Conservation (phyloP, 2,888 invertebrate species). For the Aplocera efformata region DNA sequence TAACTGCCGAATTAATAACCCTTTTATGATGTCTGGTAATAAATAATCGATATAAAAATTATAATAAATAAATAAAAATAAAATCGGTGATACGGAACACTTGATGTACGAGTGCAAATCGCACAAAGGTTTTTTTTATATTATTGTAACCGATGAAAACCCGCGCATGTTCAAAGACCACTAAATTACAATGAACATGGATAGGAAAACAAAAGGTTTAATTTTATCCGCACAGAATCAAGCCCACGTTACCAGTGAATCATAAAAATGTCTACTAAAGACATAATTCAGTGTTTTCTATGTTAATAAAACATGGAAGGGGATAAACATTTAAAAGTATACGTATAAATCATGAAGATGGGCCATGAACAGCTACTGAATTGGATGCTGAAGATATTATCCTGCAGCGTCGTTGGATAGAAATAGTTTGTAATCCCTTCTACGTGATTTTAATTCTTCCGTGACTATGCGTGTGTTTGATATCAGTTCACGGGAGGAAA, state of each 20-base stretch:
- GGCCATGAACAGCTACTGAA: conserved; percentile 8
- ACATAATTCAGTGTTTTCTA: not conserved
- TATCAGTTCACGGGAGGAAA: no score
- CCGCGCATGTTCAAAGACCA: no score
- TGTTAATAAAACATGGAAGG: conserved; percentile 9
- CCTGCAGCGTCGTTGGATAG: no score
- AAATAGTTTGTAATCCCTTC: conserved; percentile 7
- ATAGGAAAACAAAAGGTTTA: conserved; percentile 6
- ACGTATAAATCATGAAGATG: conserved; percentile 7
- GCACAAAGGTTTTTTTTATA: no score
- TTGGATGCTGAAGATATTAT: conserved; percentile 1
- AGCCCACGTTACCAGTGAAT: not conserved
- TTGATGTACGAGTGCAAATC: no score
- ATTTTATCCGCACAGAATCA: conserved; percentile 1
- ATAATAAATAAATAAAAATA: no score
- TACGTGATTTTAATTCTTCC: not conserved
- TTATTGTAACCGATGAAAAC: no score
- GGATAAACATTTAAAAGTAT: conserved; percentile 7
- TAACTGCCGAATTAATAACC: no score
- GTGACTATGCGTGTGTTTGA: no score
- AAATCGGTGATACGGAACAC: no score
- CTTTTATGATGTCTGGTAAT: no score
- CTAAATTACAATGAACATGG: not conserved
- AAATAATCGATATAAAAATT: no score
- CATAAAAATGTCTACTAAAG: not conserved